Conservation (phyloP, 2,888 invertebrate species). For the Arctia plantaginis region DNA sequence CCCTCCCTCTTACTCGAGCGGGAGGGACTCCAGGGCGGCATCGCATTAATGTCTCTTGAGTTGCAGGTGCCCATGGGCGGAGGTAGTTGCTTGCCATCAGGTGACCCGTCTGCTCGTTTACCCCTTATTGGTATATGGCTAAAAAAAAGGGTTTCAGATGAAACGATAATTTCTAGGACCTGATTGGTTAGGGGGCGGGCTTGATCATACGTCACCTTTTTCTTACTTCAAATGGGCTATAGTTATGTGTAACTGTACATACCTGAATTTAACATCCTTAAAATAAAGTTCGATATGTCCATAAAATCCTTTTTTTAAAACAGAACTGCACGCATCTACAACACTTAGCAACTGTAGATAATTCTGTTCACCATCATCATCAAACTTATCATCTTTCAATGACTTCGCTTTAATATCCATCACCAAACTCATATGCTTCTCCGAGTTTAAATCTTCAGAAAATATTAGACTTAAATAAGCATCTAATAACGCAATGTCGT, state of each 20-base stretch:
- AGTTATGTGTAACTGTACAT: slow-evolving; percentile 23
- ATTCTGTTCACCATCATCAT: slow-evolving; percentile 40
- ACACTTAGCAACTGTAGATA: slow-evolving; percentile 66
- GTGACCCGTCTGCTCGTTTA: too few relatives aligned
- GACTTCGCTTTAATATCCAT: slow-evolving; percentile 78
- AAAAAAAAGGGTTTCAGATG: too few relatives aligned
- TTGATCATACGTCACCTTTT: too few relatives aligned
- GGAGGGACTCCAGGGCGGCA: too few relatives aligned
- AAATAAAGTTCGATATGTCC: slow-evolving; percentile 65
- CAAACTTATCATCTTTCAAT: slow-evolving; percentile 52
- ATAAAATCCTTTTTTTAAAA: slow-evolving; percentile 56
- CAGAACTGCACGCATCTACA: slow-evolving; percentile 59
- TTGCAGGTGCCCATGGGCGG: too few relatives aligned
- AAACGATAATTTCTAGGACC: too few relatives aligned
- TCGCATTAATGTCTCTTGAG: too few relatives aligned
- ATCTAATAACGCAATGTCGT: slow-evolving; percentile 65
- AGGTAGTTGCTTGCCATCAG: too few relatives aligned
- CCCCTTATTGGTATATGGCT: too few relatives aligned
- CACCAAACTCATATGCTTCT: slow-evolving; percentile 76
- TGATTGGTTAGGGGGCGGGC: too few relatives aligned
- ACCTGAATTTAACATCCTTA: slow-evolving; percentile 68
- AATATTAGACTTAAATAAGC: slow-evolving; percentile 73
- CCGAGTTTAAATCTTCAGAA: slow-evolving; percentile 59
- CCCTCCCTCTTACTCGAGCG: too few relatives aligned
- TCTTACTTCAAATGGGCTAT: too few relatives aligned